Conservation (phyloP, 2,888 invertebrate species). For the Leptogaster cylindrica region DNA sequence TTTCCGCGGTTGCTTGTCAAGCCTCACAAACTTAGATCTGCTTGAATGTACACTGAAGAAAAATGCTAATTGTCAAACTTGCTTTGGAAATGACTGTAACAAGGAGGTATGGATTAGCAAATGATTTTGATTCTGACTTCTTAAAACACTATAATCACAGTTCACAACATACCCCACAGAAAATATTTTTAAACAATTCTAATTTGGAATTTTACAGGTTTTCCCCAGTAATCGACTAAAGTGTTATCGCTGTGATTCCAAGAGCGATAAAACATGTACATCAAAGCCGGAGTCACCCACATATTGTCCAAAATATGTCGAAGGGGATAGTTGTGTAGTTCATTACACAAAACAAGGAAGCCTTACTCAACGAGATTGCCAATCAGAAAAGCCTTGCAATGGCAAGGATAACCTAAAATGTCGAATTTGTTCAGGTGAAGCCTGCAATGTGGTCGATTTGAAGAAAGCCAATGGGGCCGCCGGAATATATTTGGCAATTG, state of each 20-base stretch:
- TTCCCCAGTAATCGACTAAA: conserved; percentile 54
- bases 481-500: background rate
- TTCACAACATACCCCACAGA: no score
- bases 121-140: no score
- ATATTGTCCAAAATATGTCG: conserved; percentile 53
- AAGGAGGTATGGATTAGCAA: background rate
- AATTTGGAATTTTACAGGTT: conserved; percentile 40
- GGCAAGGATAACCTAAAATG: conserved; percentile 50
- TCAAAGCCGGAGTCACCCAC: conserved; percentile 48
- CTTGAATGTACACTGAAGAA: background rate
- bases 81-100: background rate
- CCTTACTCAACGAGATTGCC: conserved; percentile 53
- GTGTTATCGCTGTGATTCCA: conserved; percentile 56
- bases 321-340: conserved; percentile 53
- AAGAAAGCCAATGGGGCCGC: conserved; percentile 43
- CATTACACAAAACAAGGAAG: conserved; percentile 33
- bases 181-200: background rate
- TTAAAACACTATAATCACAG: no score
- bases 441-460: conserved; percentile 53
- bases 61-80: background rate
- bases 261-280: conserved; percentile 48
- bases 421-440: conserved; percentile 51
- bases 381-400: conserved; percentile 52
- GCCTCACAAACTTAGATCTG: background rate
- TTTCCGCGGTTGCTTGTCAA: conserved; percentile 48